Base-by-base conservation (phyloP, 2,113 vertebrate species). In the Triplophysa siluroides region DNA sequence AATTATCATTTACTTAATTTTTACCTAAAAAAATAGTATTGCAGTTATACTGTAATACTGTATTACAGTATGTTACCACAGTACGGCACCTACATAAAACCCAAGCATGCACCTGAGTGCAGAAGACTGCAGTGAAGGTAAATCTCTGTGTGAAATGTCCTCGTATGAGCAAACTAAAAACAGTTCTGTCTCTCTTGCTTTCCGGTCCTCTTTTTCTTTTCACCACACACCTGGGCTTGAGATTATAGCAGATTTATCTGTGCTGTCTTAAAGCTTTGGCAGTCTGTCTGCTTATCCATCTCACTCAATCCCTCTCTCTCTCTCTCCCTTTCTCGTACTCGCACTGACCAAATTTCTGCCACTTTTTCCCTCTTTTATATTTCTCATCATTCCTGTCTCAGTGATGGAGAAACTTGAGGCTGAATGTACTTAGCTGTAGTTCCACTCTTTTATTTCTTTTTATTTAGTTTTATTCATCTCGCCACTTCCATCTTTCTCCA, bases 161-260 rank as follows among this genome's bases (percentile, higher is more conserved):
- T 52, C 3, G 1, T 45, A 9, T 45, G 43, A 45, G 43, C 2
- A 12, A 45, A 45, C 43, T 45, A 16, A 13, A 52, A 16, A 52
- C 14, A 16, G 50, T 18, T 52, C 16, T 52, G 9, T 58, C 21
- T 21, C 54, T 58, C 19, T 21, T 8, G 10, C 54, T 10, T 0
- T 1, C 81, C 75, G 83, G 84, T 83, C 83, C 85, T 85, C 82
- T 86, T 83, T 65, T 79, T 72, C 78, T 74, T 4, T 83, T 83
- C 81, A 85, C 76, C 82, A 85, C 85, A 82, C 78, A 90, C 88
- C 89, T 91, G 89, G 85, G 83, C 84, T 83, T 81, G 81, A 90
- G 90, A 92, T 91, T 92, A 92, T 82, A 88, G 58, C 80, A 86
- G 88, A 89, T 88, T 91, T 90, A 90, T 90, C 86, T 80, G 85